Evolutionary conservation across 1,140 invertebrate genomes (phyloP).

Genomic region (Euwallacea fornicatus): DNA sequence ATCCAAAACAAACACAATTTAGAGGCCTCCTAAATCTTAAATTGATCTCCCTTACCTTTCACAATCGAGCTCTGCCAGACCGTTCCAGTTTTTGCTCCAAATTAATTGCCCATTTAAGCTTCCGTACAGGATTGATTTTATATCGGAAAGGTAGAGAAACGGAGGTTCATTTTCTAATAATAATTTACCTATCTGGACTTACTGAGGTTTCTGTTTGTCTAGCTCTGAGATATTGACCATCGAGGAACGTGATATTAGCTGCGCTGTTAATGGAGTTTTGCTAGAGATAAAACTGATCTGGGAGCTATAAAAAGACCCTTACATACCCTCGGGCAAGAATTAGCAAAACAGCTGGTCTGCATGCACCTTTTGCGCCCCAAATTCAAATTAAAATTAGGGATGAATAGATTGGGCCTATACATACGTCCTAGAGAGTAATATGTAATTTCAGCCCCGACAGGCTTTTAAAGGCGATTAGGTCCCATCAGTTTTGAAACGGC

Average conservation of each 20-base stretch:
- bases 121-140: constrained; percentile 23
- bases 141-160: constrained; percentile 7
- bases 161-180: constrained; percentile 23
- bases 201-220: constrained; percentile 5
- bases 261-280: background rate
- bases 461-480: constrained; percentile 27
- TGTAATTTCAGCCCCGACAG: constrained; percentile 26
- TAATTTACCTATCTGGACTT: constrained; percentile 26
- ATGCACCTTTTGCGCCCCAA: constrained; percentile 14
- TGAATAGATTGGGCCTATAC: constrained; percentile 22
- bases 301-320: background rate
- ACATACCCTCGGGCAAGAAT: background rate
- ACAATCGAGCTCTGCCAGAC: background rate
- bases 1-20: constrained; percentile 13
- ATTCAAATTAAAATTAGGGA: constrained; percentile 29
- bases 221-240: constrained; percentile 10
- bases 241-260: background rate
- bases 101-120: constrained; percentile 26
- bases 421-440: constrained; percentile 7
- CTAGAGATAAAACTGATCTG: background rate
- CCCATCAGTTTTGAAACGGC: constrained; percentile 14
- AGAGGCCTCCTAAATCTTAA: constrained; percentile 8
- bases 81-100: constrained; percentile 20
- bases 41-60: constrained; percentile 18
- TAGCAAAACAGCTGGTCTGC: constrained; percentile 21